Percentiles rank a stretch among this genome's conserved stretches.
Conservation (phyloP, 2,888 invertebrate species). For the Xanthostigma xanthostigma region DNA sequence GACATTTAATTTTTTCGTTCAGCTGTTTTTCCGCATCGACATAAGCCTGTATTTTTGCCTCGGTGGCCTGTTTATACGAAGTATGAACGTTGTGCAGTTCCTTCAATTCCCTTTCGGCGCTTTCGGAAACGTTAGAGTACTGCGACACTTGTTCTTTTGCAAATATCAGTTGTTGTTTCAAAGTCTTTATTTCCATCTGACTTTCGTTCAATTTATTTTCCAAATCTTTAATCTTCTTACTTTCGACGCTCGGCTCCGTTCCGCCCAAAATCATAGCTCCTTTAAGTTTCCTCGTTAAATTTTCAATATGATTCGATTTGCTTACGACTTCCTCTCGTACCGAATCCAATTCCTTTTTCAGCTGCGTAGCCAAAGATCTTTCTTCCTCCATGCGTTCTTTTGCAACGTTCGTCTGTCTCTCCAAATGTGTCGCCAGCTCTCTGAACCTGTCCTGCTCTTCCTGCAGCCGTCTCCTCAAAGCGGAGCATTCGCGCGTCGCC, state of each 20-base stretch:
- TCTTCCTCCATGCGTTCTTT: conserved; percentile 58
- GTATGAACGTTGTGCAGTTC: conserved; percentile 42
- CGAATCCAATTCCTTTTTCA: conserved; percentile 41
- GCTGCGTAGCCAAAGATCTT: conserved; percentile 45
- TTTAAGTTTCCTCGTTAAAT: conserved; percentile 53
- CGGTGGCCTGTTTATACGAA: conserved; percentile 40
- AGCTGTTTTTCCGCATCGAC: conserved; percentile 33
- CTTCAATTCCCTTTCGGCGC: conserved; percentile 63
- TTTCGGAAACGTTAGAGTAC: conserved; percentile 70
- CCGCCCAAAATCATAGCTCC: conserved; percentile 26
- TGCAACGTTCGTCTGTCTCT: conserved; percentile 51
- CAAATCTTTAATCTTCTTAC: conserved; percentile 50
- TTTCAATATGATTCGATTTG: conserved; percentile 50
- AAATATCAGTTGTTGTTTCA: conserved; percentile 56
- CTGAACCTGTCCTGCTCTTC: conserved; percentile 73
- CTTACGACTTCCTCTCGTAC: conserved; percentile 42
- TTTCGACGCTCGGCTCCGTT: conserved; percentile 45
- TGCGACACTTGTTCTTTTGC: conserved; percentile 67
- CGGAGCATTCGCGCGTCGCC: conserved; percentile 60
- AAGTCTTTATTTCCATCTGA: conserved; percentile 47
- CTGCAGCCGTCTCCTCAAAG: conserved; percentile 59
- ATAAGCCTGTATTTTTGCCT: conserved; percentile 36
- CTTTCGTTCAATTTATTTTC: conserved; percentile 48
- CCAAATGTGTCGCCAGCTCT: conserved; percentile 50
- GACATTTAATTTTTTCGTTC: conserved; percentile 45